Percentiles rank a stretch among this genome's conserved stretches.
phyloP scores from a whole-genome alignment of 2,797 vertebrate species.

The Mus minutoides region DNA sequence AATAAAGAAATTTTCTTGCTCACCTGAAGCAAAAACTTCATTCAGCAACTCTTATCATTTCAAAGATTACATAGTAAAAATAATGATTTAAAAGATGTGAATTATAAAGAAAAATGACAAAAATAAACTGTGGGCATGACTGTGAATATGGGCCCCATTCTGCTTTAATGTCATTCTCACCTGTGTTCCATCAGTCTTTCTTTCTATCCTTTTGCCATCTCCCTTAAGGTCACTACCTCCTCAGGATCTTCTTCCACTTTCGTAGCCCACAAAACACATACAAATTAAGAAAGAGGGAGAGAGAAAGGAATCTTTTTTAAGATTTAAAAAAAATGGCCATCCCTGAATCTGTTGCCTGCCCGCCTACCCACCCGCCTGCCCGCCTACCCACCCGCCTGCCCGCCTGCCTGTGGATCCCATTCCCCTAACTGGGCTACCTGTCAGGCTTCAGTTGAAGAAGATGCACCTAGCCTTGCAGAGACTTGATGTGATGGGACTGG shows the following conservation, averaged over 20 bases:
- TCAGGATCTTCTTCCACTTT: not conserved
- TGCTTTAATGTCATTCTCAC: not conserved
- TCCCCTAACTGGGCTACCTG: not conserved
- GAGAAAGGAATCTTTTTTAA: not conserved
- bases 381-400: too few relatives aligned
- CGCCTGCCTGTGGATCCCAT: not conserved
- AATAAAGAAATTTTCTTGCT: slow-evolving; percentile 14
- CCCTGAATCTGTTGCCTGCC: not conserved
- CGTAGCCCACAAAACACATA: not conserved
- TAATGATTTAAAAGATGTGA: not conserved
- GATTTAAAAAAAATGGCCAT: not conserved
- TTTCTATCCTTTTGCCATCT: not conserved
- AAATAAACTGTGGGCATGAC: not conserved
- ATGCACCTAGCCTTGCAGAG: not conserved
- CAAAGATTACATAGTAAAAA: not conserved
- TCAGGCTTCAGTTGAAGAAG: not conserved
- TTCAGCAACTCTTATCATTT: slow-evolving; percentile 27
- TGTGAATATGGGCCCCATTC: not conserved
- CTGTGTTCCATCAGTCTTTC: not conserved
- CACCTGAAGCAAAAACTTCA: not conserved
- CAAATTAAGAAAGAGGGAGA: not conserved
- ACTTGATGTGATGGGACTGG: not conserved
- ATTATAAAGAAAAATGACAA: not conserved
- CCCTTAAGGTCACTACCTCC: not conserved
- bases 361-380: too few relatives aligned